phyloP scores from a whole-genome alignment of 2,888 invertebrate species.

The Plemyria rubiginata region DNA sequence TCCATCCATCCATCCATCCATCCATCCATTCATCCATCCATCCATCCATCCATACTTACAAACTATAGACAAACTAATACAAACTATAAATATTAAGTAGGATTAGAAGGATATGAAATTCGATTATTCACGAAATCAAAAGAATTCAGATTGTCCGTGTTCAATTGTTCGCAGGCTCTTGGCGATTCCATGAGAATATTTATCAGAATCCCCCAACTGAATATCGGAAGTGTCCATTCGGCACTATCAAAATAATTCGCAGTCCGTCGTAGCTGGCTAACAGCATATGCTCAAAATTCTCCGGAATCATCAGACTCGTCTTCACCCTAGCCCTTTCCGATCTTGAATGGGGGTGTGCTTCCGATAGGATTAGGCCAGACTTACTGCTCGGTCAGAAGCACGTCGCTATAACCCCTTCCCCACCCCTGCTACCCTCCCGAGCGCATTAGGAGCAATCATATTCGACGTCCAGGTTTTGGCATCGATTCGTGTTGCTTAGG shows the following conservation, averaged over 20 bases:
- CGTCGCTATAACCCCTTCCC: slow-evolving; percentile 66
- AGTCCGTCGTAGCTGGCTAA: slow-evolving; percentile 10
- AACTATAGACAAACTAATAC: too few relatives aligned
- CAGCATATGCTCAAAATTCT: slow-evolving; percentile 42
- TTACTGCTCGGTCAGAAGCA: slow-evolving; percentile 84
- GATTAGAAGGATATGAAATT: too few relatives aligned
- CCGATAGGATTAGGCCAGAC: slow-evolving; percentile 84
- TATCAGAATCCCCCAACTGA: not conserved
- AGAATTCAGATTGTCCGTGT: too few relatives aligned
- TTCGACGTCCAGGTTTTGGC: slow-evolving; percentile 84
- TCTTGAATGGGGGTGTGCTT: slow-evolving; percentile 82
- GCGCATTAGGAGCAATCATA: slow-evolving; percentile 84
- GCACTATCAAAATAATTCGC: slow-evolving; percentile 10
- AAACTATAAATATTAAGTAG: too few relatives aligned
- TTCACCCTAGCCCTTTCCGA: slow-evolving; percentile 65
- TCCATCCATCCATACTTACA: too few relatives aligned
- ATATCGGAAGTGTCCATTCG: not conserved
- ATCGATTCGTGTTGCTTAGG: slow-evolving; percentile 80
- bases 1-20: too few relatives aligned
- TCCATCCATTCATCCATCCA: too few relatives aligned
- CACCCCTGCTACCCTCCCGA: slow-evolving; percentile 45
- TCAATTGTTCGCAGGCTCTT: too few relatives aligned
- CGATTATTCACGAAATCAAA: too few relatives aligned
- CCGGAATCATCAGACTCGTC: slow-evolving; percentile 65
- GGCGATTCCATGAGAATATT: not conserved